These are phyloP conservation scores for Xiphorhynchus elegans DNA, from an alignment of 2,113 vertebrate genomes.

Conservation along the genomic window DNA sequence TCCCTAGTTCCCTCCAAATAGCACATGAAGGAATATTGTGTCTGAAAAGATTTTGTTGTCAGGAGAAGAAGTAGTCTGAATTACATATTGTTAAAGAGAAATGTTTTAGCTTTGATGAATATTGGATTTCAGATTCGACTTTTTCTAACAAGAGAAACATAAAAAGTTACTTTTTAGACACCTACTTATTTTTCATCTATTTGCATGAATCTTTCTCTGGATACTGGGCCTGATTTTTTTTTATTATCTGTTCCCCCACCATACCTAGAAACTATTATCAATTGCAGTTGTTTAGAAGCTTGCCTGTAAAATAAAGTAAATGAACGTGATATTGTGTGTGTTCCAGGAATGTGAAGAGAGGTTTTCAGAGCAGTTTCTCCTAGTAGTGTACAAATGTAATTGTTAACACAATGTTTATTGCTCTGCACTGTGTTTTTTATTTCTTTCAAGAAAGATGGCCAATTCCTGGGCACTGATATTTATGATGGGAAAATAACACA, in stretches of 20 bases:
- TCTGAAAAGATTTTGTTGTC: constrained; percentile 57
- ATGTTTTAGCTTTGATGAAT: not conserved
- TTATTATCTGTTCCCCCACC: not conserved
- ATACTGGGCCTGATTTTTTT: not conserved
- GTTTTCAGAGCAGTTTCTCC: not conserved
- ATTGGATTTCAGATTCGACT: not conserved
- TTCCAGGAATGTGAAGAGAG: not conserved
- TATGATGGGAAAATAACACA: not conserved
- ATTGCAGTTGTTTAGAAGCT: not conserved
- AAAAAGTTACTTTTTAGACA: not conserved
- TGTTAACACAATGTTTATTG: not conserved
- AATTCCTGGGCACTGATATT: not conserved
- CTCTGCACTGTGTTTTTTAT: not conserved
- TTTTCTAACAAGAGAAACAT: not conserved
- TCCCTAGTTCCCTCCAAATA: constrained; percentile 76
- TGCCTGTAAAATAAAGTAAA: not conserved
- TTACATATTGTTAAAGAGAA: not conserved
- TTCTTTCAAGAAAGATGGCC: not conserved
- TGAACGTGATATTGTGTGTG: not conserved
- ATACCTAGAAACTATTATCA: not conserved
- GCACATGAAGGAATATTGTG: constrained; percentile 66
- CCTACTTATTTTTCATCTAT: not conserved
- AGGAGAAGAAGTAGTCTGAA: not conserved
- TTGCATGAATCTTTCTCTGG: not conserved
- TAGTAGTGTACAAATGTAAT: not conserved